Percentiles rank a stretch among this genome's conserved stretches.
Conservation (phyloP, 2,888 invertebrate genomes). For the Thumatha senex region DNA sequence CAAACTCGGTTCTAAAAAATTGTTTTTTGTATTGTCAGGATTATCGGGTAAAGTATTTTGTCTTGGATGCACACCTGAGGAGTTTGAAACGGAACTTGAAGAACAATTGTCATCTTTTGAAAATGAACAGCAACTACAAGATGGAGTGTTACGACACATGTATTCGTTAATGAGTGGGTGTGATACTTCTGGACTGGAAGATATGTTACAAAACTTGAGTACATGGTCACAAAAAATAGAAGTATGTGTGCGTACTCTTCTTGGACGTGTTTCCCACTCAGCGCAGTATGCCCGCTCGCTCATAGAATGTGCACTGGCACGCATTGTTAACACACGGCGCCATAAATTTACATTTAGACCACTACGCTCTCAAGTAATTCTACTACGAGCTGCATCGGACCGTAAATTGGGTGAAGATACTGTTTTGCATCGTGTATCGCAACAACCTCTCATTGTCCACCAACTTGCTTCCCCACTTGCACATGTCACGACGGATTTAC, state of each 20-base stretch:
- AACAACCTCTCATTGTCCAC: conserved; percentile 26
- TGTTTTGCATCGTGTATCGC: conserved; percentile 10
- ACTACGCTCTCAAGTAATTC: conserved; percentile 41
- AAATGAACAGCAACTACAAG: conserved; percentile 37
- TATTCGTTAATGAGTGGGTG: conserved; percentile 38
- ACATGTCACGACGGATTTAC: conserved; percentile 36
- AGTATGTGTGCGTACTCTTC: conserved; percentile 32
- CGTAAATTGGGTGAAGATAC: neutral
- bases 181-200: conserved; percentile 22
- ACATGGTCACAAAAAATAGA: conserved; percentile 49
- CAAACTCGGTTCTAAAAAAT: no score
- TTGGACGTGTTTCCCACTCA: conserved; percentile 42
- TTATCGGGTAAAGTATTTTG: conserved; percentile 54
- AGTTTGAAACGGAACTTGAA: conserved; percentile 34
- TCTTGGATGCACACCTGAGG: conserved; percentile 53
- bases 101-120: conserved; percentile 24
- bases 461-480: conserved; percentile 36
- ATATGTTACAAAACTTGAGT: conserved; percentile 11
- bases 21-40: conserved; percentile 37
- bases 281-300: conserved; percentile 44
- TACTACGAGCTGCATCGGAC: conserved; percentile 26
- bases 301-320: conserved; percentile 43
- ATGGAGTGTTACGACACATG: conserved; percentile 44
- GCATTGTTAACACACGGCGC: conserved; percentile 32
- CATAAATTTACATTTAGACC: conserved; percentile 19